A percentile compares a stretch with the other conserved stretches of the same genome.
These are phyloP conservation scores for Rhodophaea formosa DNA, from an alignment of 2,888 invertebrate genomes.

Conservation along the genomic window DNA sequence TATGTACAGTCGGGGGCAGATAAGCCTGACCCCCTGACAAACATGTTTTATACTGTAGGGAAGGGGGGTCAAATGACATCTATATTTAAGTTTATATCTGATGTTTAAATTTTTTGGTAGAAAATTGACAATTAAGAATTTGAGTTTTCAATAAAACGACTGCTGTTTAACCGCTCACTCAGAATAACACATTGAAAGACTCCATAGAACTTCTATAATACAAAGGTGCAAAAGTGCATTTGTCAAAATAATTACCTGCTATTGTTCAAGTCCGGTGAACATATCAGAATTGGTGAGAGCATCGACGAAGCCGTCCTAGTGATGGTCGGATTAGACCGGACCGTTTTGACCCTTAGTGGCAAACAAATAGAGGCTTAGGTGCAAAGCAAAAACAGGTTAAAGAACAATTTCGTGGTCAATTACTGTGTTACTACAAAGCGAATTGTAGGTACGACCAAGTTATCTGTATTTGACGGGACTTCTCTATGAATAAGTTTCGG, in stretches of 20 bases:
- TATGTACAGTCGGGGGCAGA: no score
- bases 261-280: slow-evolving; percentile 75
- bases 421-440: slow-evolving; percentile 34
- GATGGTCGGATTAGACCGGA: slow-evolving; percentile 79
- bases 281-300: slow-evolving; percentile 80
- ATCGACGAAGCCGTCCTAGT: slow-evolving; percentile 79
- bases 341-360: slow-evolving; percentile 76
- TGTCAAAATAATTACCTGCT: slow-evolving; percentile 64
- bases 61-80: no score
- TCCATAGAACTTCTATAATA: slow-evolving; percentile 26
- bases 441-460: slow-evolving; percentile 17
- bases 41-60: no score
- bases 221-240: slow-evolving; percentile 29
- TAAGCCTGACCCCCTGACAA: no score
- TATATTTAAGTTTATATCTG: no score
- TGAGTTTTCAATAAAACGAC: no score
- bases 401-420: slow-evolving; percentile 34
- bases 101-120: no score
- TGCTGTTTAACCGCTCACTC: no score
- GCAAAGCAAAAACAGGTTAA: slow-evolving; percentile 61
- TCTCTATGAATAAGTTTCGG: background rate
- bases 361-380: slow-evolving; percentile 74
- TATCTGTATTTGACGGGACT: slow-evolving; percentile 16
- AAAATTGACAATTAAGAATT: no score
- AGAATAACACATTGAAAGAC: no score